Evolutionary conservation across 2,797 vertebrate species (phyloP).

Genomic region (Sparus aurata): DNA sequence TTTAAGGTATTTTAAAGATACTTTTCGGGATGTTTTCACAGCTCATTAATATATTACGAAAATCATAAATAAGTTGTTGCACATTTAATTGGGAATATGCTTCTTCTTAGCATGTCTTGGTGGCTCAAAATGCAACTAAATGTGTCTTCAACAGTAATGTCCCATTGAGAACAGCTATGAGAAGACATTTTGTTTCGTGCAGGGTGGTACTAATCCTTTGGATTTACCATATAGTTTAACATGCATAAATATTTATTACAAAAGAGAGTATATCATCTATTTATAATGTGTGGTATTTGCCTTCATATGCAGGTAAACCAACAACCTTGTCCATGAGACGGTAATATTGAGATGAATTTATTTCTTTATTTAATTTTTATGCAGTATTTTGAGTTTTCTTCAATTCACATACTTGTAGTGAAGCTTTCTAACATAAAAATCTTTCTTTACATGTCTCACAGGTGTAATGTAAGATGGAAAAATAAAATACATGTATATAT

Average conservation of each 20-base stretch:
- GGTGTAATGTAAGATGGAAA: slow-evolving; percentile 46
- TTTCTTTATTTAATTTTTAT: slow-evolving; percentile 59
- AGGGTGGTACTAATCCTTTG: slow-evolving; percentile 58
- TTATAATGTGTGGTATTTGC: slow-evolving; percentile 23
- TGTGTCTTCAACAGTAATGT: slow-evolving; percentile 23
- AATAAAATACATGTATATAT: slow-evolving; percentile 60
- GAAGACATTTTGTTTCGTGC: slow-evolving; percentile 60
- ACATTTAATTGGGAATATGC: slow-evolving; percentile 23
- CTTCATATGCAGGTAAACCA: slow-evolving; percentile 30
- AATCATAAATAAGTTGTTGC: slow-evolving; percentile 13
- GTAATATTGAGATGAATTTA: slow-evolving; percentile 38
- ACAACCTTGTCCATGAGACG: slow-evolving; percentile 22
- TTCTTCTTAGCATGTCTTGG: slow-evolving; percentile 10
- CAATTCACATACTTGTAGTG: slow-evolving; percentile 43
- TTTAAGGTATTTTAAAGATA: not conserved
- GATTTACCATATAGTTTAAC: slow-evolving; percentile 54
- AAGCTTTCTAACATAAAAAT: slow-evolving; percentile 50
- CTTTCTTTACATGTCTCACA: slow-evolving; percentile 30
- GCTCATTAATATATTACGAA: slow-evolving; percentile 47
- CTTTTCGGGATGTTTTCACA: not conserved
- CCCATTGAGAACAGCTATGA: slow-evolving; percentile 40
- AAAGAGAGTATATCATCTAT: slow-evolving; percentile 18
- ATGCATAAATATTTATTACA: slow-evolving; percentile 37
- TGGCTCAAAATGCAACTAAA: slow-evolving; percentile 39
- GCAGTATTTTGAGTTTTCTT: slow-evolving; percentile 20